phyloP scores from a whole-genome alignment of 2,888 invertebrate species.

The Pristionchus maxplancki region DNA sequence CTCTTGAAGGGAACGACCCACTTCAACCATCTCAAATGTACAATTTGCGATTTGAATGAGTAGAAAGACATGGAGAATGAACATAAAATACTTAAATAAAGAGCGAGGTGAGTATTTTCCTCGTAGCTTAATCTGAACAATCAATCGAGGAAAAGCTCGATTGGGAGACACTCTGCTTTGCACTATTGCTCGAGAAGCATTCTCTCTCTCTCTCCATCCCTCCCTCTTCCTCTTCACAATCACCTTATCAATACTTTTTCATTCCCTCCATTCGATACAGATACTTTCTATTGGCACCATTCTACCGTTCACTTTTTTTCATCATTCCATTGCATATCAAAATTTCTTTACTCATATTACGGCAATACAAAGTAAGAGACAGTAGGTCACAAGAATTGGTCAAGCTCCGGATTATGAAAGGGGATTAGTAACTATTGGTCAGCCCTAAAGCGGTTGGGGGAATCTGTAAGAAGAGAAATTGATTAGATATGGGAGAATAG shows the following conservation, averaged over 20 bases:
- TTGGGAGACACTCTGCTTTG: background rate
- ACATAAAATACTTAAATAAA: background rate
- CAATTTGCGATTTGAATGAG: background rate
- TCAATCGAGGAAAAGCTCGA: background rate
- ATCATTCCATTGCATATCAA: background rate
- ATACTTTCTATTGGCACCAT: conserved; percentile 31
- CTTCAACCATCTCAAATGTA: conserved; percentile 53
- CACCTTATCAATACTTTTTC: conserved; percentile 14
- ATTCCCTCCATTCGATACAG: background rate
- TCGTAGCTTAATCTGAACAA: no score
- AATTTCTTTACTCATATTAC: conserved; percentile 21
- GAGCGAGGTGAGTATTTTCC: background rate
- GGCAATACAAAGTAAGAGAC: conserved; percentile 19
- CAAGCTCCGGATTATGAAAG: conserved; percentile 19
- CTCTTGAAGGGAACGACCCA: conserved; percentile 57
- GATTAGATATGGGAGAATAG: conserved; percentile 4
- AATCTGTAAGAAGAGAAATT: background rate
- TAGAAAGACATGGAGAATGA: background rate
- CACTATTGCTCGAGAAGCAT: background rate
- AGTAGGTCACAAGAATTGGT: conserved; percentile 11
- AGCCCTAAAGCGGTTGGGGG: background rate
- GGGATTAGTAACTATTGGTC: conserved; percentile 24
- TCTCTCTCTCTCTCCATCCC: background rate
- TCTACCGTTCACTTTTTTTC: conserved; percentile 10
- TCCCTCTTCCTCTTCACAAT: background rate